These are phyloP conservation scores for Sebastes aleutianus DNA, from an alignment of 2,797 vertebrate species.

Conservation along the genomic window DNA sequence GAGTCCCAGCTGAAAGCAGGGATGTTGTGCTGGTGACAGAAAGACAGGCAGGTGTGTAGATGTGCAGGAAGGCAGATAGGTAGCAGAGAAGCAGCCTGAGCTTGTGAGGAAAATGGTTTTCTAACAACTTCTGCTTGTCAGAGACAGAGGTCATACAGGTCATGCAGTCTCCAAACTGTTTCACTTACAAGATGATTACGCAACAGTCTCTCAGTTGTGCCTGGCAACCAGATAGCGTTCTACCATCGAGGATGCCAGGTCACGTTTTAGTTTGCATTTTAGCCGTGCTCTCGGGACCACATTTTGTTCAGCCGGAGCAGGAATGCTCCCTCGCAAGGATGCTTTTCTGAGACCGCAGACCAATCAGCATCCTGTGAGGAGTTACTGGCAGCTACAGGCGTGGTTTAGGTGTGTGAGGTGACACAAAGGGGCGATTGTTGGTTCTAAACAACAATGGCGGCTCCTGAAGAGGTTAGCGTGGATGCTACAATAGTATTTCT, in stretches of 20 bases:
- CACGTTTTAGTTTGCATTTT: background rate
- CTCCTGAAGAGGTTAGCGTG: too few species aligned
- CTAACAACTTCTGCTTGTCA: background rate
- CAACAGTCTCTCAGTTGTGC: background rate
- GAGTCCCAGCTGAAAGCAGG: conserved; percentile 31
- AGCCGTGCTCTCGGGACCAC: background rate
- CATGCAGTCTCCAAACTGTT: background rate
- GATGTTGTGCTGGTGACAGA: conserved; percentile 23
- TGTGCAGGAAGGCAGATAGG: conserved; percentile 14
- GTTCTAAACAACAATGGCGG: too few species aligned
- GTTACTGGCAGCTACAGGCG: too few species aligned
- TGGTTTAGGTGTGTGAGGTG: too few species aligned
- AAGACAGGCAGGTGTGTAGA: conserved; percentile 23
- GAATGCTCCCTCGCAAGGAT: background rate
- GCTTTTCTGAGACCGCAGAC: background rate
- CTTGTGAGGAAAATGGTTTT: background rate
- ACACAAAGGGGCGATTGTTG: too few species aligned
- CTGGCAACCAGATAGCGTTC: background rate
- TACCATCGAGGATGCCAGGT: background rate
- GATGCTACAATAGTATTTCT: too few species aligned
- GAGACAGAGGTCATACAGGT: background rate
- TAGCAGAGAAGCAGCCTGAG: background rate
- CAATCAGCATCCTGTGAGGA: too few species aligned
- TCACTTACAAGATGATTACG: background rate
- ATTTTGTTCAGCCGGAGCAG: fast-evolving